phyloP scores from a whole-genome alignment of 2,888 invertebrate species.

The Tholera decimalis region DNA sequence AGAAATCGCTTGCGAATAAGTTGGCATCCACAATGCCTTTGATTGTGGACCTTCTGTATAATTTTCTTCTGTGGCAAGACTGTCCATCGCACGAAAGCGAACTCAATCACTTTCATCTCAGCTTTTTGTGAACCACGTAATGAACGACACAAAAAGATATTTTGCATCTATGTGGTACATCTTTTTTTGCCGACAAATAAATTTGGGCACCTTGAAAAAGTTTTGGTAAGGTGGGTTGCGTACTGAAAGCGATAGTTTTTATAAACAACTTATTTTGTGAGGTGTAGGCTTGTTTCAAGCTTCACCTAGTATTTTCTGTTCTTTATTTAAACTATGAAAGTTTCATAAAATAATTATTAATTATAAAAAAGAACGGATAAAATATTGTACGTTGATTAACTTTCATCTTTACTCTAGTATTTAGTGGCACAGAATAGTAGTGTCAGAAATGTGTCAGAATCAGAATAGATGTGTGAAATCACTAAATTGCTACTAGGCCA shows the following conservation, averaged over 20 bases:
- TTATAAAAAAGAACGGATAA: no score
- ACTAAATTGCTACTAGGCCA: no score
- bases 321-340: no score
- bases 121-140: slow-evolving; percentile 79
- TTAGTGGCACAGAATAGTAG: no score
- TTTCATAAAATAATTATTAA: no score
- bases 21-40: neutral
- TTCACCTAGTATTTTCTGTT: neutral
- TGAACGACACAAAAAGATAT: slow-evolving; percentile 86
- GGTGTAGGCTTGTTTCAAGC: neutral
- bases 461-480: no score
- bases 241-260: slow-evolving; percentile 63
- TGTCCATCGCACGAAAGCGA: slow-evolving; percentile 78
- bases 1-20: neutral
- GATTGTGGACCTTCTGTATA: slow-evolving; percentile 31
- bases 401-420: neutral
- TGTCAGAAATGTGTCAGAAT: no score
- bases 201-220: slow-evolving; percentile 78
- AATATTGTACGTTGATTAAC: no score
- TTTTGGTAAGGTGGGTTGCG: slow-evolving; percentile 57
- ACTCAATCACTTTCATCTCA: slow-evolving; percentile 89
- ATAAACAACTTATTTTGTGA: neutral
- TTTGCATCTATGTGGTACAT: slow-evolving; percentile 89
- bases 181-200: slow-evolving; percentile 78
- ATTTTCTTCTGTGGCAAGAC: slow-evolving; percentile 40